Percentiles rank a stretch among this genome's conserved stretches.
Conservation (phyloP, 1,140 invertebrate genomes). For the Drosophila miranda region DNA sequence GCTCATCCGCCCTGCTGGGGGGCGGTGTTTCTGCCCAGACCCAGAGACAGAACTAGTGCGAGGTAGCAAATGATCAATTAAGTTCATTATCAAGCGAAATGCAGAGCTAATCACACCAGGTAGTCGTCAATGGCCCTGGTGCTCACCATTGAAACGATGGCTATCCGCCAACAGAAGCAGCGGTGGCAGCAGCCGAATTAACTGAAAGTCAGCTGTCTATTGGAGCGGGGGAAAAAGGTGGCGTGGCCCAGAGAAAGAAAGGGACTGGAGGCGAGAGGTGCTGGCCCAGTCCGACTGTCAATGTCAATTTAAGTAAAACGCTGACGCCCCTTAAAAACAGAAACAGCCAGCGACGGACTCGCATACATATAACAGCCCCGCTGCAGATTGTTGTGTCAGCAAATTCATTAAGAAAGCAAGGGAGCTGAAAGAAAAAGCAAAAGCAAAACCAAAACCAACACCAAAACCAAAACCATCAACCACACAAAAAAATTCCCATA, state of each 20-base stretch:
- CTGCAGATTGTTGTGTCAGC: constrained; percentile 61
- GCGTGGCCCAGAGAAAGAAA: constrained; percentile 8
- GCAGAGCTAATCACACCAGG: constrained; percentile 28
- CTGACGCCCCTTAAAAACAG: constrained; percentile 62
- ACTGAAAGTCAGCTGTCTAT: constrained; percentile 27
- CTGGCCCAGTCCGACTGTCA: constrained; percentile 51
- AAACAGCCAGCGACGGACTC: constrained; percentile 25
- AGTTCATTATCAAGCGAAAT: constrained; percentile 49
- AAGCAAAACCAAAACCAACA: too few species aligned
- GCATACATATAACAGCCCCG: constrained; percentile 12
- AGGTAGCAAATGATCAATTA: constrained; percentile 12
- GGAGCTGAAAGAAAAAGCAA: constrained; percentile 22
- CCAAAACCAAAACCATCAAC: constrained; percentile 18
- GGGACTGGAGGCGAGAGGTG: constrained; percentile 19
- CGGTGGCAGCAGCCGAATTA: not conserved
- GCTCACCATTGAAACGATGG: constrained; percentile 6
- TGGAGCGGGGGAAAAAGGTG: not conserved
- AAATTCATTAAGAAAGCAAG: constrained; percentile 66
- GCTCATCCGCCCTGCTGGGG: not conserved
- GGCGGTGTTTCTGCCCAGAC: not conserved
- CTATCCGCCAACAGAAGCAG: constrained; percentile 25
- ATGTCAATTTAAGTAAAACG: constrained; percentile 74
- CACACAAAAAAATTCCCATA: constrained; percentile 71
- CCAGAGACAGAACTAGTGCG: constrained; percentile 7
- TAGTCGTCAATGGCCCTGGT: constrained; percentile 31